phyloP scores from a whole-genome alignment of 2,888 invertebrate species.

The Brachyopa scutellaris region DNA sequence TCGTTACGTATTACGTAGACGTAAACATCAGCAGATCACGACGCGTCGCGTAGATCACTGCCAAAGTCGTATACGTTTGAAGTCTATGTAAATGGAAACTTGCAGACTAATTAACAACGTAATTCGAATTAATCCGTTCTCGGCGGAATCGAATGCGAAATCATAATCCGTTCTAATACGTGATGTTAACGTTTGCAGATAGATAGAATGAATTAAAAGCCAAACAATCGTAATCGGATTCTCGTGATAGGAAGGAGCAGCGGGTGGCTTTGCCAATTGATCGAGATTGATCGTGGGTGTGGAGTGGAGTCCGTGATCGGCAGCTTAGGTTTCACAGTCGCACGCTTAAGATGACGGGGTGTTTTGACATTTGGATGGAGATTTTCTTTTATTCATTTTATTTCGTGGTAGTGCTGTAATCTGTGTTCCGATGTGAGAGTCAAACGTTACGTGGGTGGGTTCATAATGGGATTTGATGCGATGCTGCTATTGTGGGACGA shows the following conservation, averaged over 20 bases:
- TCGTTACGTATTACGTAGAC: background rate
- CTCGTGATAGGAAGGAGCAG: background rate
- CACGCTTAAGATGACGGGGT: background rate
- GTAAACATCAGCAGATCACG: background rate
- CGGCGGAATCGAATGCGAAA: slow-evolving; percentile 8
- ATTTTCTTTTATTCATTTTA: slow-evolving; percentile 2
- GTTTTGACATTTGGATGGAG: slow-evolving; percentile 32
- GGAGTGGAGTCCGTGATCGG: slow-evolving; percentile 51
- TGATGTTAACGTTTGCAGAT: slow-evolving; percentile 25
- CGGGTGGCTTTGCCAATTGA: background rate
- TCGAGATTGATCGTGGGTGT: slow-evolving; percentile 40
- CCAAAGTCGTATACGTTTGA: background rate
- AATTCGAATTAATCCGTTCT: slow-evolving; percentile 28
- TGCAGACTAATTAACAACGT: slow-evolving; percentile 31
- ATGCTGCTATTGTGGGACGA: no score
- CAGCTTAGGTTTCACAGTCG: slow-evolving; percentile 36
- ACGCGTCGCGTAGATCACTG: background rate
- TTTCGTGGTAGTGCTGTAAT: background rate
- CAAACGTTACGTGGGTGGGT: slow-evolving; percentile 36
- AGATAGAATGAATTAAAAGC: slow-evolving; percentile 27
- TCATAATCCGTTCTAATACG: slow-evolving; percentile 35
- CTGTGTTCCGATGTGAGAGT: slow-evolving; percentile 20
- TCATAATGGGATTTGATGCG: slow-evolving; percentile 4
- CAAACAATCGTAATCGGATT: slow-evolving; percentile 17
- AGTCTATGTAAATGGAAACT: slow-evolving; percentile 22